phyloP scores from a whole-genome alignment of 2,113 vertebrate genomes.

The Hylia prasina region DNA sequence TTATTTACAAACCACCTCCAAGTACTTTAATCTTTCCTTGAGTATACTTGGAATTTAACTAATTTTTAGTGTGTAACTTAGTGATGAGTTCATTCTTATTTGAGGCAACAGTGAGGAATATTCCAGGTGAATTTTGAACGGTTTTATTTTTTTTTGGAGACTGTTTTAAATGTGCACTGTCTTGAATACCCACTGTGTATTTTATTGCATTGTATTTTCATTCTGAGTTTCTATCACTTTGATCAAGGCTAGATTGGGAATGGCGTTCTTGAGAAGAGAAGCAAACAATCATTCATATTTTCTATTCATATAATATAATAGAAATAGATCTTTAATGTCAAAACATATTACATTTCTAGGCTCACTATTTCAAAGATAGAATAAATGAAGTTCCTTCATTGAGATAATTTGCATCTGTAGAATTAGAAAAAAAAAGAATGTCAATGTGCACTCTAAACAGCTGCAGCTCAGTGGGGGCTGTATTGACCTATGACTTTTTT shows the following conservation, averaged over 20 bases:
- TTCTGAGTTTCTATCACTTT: constrained; percentile 6
- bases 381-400: not conserved
- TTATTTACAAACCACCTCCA: not conserved
- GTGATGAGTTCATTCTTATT: not conserved
- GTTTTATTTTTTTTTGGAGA: not conserved
- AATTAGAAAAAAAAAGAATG: not conserved
- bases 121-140: not conserved
- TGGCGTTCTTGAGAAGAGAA: not conserved
- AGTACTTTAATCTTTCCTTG: not conserved
- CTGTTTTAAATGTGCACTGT: not conserved
- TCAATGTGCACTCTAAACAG: not conserved
- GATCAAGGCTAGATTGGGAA: not conserved
- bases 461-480: not conserved
- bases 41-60: not conserved
- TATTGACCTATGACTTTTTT: not conserved
- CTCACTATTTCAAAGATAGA: not conserved
- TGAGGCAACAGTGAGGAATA: not conserved
- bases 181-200: not conserved
- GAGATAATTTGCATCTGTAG: not conserved
- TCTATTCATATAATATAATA: not conserved
- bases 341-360: not conserved
- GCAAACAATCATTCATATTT: not conserved
- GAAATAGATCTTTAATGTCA: not conserved
- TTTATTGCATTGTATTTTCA: constrained; percentile 5
- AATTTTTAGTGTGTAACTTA: not conserved